Evolutionary conservation across 2,797 vertebrate species (phyloP).

Genomic region (Lates japonicus): DNA sequence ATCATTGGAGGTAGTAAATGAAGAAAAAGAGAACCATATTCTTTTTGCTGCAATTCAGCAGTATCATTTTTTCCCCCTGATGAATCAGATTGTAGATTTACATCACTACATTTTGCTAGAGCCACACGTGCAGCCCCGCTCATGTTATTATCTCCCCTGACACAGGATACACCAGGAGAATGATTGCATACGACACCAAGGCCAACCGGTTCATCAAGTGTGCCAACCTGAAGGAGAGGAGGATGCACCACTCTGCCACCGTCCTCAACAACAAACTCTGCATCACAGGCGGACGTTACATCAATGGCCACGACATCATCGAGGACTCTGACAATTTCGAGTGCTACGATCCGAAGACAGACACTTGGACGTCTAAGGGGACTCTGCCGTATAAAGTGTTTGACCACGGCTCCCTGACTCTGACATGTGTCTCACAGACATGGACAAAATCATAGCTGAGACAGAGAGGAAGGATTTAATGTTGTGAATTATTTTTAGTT

Average conservation of each 20-base stretch:
- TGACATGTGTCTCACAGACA: slow-evolving; percentile 88
- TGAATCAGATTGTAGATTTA: slow-evolving; percentile 1
- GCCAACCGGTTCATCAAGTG: slow-evolving; percentile 94
- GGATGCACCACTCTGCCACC: slow-evolving; percentile 95
- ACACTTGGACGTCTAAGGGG: slow-evolving; percentile 91
- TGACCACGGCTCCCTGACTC: slow-evolving; percentile 92
- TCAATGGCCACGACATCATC: slow-evolving; percentile 88
- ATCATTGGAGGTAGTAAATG: slow-evolving; percentile 92
- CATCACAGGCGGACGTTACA: slow-evolving; percentile 92
- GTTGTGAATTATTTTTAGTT: not conserved
- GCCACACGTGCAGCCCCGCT: not conserved
- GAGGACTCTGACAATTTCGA: slow-evolving; percentile 93
- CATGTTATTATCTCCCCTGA: slow-evolving; percentile 34
- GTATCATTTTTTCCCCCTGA: not conserved
- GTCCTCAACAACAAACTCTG: slow-evolving; percentile 92
- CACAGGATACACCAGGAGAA: slow-evolving; percentile 95
- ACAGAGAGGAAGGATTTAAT: not conserved
- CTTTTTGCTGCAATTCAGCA: not conserved
- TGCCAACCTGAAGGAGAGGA: slow-evolving; percentile 93
- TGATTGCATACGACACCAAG: slow-evolving; percentile 94
- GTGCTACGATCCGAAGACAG: slow-evolving; percentile 92
- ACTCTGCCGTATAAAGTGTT: slow-evolving; percentile 93
- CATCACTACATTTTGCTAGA: not conserved
- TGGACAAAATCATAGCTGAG: slow-evolving; percentile 56
- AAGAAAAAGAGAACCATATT: not conserved